These are phyloP conservation scores for Pristionchus mayeri DNA, from an alignment of 2,888 invertebrate genomes.

Conservation along the genomic window DNA sequence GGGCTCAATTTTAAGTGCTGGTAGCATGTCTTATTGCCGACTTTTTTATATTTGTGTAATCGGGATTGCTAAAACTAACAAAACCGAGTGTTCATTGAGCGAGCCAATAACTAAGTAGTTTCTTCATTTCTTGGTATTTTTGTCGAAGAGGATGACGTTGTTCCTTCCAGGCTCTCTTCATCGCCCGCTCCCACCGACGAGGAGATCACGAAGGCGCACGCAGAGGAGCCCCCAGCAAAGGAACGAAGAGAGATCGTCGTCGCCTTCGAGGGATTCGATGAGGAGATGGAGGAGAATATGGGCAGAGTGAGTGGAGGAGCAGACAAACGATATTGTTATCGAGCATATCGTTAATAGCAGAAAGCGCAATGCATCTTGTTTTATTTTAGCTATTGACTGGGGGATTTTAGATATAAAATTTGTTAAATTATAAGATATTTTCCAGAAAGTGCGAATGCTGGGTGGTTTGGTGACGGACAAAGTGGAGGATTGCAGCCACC, in stretches of 20 bases:
- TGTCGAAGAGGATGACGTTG: no score
- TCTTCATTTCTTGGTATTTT: no score
- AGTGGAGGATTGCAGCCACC: slow-evolving; percentile 88
- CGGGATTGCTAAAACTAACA: no score
- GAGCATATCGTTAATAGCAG: background rate
- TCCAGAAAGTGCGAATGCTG: slow-evolving; percentile 83
- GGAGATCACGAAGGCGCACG: slow-evolving; percentile 52
- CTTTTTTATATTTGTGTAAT: no score
- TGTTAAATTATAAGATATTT: no score
- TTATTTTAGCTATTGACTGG: no score
- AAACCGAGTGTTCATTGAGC: no score
- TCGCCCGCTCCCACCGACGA: slow-evolving; percentile 68
- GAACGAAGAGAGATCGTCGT: slow-evolving; percentile 16
- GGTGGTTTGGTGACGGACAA: slow-evolving; percentile 87
- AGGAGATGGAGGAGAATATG: slow-evolving; percentile 51
- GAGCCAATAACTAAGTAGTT: no score
- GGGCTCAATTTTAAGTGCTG: no score
- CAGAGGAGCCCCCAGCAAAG: background rate
- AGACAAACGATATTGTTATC: background rate
- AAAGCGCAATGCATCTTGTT: no score
- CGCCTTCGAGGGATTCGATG: slow-evolving; percentile 58
- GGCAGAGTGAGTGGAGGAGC: slow-evolving; percentile 46
- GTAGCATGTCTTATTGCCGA: no score
- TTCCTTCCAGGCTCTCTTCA: background rate
- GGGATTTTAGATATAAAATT: no score